These are phyloP conservation scores for Chrysolophus pictus DNA, from an alignment of 2,797 vertebrate genomes.

Conservation along the genomic window DNA sequence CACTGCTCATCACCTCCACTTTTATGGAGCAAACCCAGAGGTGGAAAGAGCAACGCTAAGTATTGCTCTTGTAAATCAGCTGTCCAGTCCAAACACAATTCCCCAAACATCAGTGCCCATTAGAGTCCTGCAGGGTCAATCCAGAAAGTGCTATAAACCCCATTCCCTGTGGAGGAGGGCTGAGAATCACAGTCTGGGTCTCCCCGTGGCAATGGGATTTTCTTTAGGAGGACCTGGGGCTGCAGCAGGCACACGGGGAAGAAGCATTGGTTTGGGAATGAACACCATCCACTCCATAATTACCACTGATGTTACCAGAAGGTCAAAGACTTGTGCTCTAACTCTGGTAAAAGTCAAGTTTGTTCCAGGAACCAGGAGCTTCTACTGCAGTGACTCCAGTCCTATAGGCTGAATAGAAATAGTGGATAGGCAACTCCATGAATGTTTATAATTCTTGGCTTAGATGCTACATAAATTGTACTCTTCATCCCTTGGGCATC, in stretches of 20 bases:
- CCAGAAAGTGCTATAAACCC: neutral
- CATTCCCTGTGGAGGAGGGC: neutral
- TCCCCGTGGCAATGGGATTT: rapidly evolving
- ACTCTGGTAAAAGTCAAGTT: neutral
- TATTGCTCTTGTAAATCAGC: neutral
- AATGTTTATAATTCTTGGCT: slow-evolving; percentile 31
- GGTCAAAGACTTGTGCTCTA: rapidly evolving
- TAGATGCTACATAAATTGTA: slow-evolving; percentile 51
- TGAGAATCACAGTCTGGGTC: neutral
- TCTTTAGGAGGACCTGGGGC: neutral
- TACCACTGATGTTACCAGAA: neutral
- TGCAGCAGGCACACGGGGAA: rapidly evolving
- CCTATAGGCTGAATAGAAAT: neutral
- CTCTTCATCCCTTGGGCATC: slow-evolving; percentile 56
- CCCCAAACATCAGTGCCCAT: neutral
- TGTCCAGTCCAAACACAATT: neutral
- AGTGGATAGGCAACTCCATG: slow-evolving; percentile 19
- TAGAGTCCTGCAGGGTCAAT: neutral
- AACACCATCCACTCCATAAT: neutral
- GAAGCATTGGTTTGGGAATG: neutral
- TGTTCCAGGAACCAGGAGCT: neutral
- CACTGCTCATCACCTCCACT: neutral
- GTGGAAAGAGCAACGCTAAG: neutral
- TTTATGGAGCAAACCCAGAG: rapidly evolving
- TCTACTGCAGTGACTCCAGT: neutral